These are phyloP conservation scores for Nasonia giraulti DNA, from an alignment of 1,140 invertebrate species.

Conservation along the genomic window DNA sequence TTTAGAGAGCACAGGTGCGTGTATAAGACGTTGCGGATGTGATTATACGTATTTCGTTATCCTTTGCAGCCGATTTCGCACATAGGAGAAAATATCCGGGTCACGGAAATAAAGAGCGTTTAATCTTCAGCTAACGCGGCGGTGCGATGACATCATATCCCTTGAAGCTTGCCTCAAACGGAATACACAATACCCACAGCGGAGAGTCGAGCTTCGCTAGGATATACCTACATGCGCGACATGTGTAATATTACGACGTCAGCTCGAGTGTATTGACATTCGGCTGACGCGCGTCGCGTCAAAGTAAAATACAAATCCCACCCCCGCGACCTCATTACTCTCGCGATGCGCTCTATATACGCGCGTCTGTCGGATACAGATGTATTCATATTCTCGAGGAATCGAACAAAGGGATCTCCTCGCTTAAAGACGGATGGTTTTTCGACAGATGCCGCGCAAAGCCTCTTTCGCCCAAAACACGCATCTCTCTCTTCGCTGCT, in stretches of 20 bases:
- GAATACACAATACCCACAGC: background rate
- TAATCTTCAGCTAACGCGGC: conserved; percentile 47
- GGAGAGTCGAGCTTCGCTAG: background rate
- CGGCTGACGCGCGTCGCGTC: background rate
- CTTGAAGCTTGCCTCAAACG: background rate
- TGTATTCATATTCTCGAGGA: no score
- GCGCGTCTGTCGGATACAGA: no score
- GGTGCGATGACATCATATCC: background rate
- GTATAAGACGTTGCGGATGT: background rate
- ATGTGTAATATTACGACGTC: background rate
- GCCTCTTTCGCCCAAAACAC: background rate
- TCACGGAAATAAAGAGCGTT: conserved; percentile 55
- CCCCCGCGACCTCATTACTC: background rate
- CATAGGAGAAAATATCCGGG: conserved; percentile 13
- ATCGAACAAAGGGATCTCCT: background rate
- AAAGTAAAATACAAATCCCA: background rate
- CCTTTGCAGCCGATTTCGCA: conserved; percentile 19
- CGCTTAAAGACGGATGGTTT: background rate
- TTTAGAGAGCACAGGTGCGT: no score
- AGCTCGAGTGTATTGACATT: background rate
- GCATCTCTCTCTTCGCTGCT: background rate
- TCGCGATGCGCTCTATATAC: no score
- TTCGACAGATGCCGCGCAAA: background rate
- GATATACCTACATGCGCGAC: background rate
- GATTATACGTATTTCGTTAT: no score